Conservation (phyloP, 2,113 vertebrate genomes). For the Pseudorhombus dupliciocellatus region DNA sequence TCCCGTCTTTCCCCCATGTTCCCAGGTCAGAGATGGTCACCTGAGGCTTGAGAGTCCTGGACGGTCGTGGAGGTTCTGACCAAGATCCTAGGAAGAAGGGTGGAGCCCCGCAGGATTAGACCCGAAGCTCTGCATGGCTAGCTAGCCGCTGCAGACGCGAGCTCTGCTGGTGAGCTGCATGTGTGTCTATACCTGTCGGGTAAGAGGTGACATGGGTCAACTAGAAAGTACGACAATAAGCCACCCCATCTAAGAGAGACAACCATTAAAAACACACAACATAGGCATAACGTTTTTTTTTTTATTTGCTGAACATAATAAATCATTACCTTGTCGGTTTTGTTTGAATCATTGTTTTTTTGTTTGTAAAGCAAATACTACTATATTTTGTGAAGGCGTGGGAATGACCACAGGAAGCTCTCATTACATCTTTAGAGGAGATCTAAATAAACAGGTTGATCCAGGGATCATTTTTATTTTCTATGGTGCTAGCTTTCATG, state of each 20-base stretch:
- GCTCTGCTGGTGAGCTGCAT: conserved; percentile 28
- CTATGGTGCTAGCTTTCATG: no score
- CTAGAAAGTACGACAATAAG: conserved; percentile 25
- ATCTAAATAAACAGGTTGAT: no score
- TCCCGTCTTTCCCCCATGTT: conserved; percentile 73
- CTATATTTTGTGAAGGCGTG: no score
- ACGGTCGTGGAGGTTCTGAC: conserved; percentile 5
- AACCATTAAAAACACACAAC: conserved; percentile 15
- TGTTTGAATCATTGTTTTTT: no score
- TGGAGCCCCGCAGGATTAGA: conserved; percentile 10
- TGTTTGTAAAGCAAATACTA: no score
- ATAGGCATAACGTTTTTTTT: neutral
- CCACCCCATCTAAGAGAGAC: conserved; percentile 6
- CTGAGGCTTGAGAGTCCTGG: conserved; percentile 11
- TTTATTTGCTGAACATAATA: neutral
- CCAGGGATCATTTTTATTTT: no score
- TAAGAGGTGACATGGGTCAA: conserved; percentile 46
- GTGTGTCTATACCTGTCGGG: conserved; percentile 66
- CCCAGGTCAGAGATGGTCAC: neutral
- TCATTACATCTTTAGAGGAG: no score
- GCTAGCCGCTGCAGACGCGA: conserved; percentile 42
- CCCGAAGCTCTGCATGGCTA: conserved; percentile 51
- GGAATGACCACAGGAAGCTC: no score
- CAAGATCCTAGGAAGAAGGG: conserved; percentile 15
- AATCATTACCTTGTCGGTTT: no score